These are phyloP conservation scores for Plagiodera versicolora DNA, from an alignment of 2,888 invertebrate genomes.

Conservation along the genomic window DNA sequence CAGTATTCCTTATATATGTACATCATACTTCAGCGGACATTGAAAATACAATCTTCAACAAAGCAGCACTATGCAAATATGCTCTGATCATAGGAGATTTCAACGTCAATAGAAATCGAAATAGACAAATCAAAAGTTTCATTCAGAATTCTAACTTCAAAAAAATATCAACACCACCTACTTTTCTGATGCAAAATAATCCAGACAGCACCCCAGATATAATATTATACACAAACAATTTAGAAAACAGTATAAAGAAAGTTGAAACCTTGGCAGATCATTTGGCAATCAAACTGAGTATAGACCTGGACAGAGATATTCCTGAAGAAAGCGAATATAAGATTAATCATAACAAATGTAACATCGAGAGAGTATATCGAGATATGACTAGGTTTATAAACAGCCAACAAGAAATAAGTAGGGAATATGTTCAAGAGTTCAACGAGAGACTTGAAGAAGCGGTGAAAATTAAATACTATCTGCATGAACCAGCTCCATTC, in stretches of 20 bases:
- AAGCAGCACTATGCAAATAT: conserved; percentile 2
- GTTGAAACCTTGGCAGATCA: neutral
- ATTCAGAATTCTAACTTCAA: neutral
- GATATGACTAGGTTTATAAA: neutral
- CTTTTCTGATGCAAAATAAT: neutral
- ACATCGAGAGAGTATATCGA: neutral
- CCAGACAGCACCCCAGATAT: neutral
- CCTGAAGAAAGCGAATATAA: neutral
- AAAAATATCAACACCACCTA: neutral
- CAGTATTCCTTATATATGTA: conserved; percentile 17
- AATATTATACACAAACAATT: neutral
- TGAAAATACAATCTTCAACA: conserved; percentile 6
- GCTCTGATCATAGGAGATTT: neutral
- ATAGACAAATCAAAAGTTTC: neutral
- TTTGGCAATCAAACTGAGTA: neutral
- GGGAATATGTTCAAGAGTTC: neutral
- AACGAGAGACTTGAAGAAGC: neutral
- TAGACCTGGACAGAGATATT: neutral
- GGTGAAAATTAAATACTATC: neutral
- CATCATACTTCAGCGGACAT: neutral
- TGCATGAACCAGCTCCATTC: neutral
- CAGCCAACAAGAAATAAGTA: neutral
- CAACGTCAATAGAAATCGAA: neutral
- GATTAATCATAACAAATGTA: neutral
- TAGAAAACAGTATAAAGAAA: neutral